Percentiles rank a stretch among this genome's conserved stretches.
Evolutionary conservation across 2,797 vertebrate genomes (phyloP).

Genomic region (Dipus sagitta): DNA sequence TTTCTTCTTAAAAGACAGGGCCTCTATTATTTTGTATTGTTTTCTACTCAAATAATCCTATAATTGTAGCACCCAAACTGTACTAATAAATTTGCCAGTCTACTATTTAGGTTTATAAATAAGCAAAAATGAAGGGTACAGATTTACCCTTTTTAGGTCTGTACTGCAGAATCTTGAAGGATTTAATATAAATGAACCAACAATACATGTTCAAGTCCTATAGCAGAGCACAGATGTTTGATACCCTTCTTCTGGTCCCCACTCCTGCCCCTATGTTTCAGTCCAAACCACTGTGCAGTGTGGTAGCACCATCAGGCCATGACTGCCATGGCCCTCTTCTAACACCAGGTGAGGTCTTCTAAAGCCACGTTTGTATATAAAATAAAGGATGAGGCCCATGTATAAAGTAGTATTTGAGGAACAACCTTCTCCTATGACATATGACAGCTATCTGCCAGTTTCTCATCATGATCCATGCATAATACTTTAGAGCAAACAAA

Average conservation of each 20-base stretch:
- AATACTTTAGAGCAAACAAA: conserved; percentile 52
- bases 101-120: conserved; percentile 55
- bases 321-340: too few species aligned
- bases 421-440: conserved; percentile 39
- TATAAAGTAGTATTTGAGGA: conserved; percentile 47
- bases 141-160: conserved; percentile 47
- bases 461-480: conserved; percentile 49
- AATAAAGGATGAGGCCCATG: conserved; percentile 36
- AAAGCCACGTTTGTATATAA: not conserved
- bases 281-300: not conserved
- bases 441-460: conserved; percentile 36
- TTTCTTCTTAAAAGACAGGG: conserved; percentile 46
- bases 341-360: conserved; percentile 1
- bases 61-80: conserved; percentile 31
- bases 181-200: not conserved
- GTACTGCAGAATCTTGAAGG: conserved; percentile 44
- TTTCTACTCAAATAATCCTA: conserved; percentile 48
- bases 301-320: not conserved
- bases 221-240: not conserved
- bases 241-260: not conserved
- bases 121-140: conserved; percentile 52
- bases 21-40: conserved; percentile 40
- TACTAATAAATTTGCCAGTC: conserved; percentile 45
- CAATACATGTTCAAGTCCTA: not conserved
- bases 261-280: not conserved